Conservation (phyloP, 2,113 vertebrate species). For the Nannospalax galili region DNA sequence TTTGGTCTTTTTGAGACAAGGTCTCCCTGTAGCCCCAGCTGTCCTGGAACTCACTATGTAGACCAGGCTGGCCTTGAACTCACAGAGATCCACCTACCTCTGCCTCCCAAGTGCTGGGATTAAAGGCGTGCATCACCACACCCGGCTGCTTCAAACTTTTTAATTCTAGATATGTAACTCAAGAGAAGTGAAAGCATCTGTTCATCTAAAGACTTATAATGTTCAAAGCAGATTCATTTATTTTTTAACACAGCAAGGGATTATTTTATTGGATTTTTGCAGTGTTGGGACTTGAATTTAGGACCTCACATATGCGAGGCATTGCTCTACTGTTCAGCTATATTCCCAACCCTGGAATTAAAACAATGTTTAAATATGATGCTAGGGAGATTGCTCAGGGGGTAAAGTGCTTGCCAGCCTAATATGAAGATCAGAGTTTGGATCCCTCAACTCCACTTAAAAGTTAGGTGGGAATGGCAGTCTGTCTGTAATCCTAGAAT, state of each 20-base stretch:
- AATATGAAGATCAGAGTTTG: not conserved
- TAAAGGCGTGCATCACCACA: too few relatives aligned
- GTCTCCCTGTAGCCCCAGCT: too few relatives aligned
- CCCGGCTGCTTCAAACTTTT: constrained; percentile 20
- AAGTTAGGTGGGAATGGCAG: not conserved
- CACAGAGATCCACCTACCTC: too few relatives aligned
- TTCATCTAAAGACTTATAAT: constrained; percentile 20
- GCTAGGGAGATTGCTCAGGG: not conserved
- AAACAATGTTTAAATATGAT: not conserved
- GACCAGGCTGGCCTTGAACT: too few relatives aligned
- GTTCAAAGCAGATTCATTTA: constrained; percentile 3
- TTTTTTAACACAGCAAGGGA: not conserved
- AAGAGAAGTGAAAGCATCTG: not conserved
- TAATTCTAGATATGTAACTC: not conserved
- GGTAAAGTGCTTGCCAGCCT: not conserved
- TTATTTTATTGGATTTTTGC: not conserved
- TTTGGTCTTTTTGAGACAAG: too few relatives aligned
- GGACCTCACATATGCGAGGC: not conserved
- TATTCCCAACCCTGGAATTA: not conserved
- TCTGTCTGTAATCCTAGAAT: too few relatives aligned
- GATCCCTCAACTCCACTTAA: not conserved
- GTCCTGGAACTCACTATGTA: too few relatives aligned
- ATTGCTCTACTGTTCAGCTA: not conserved
- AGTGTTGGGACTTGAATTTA: not conserved
- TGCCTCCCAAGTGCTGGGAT: too few relatives aligned